Evolutionary conservation across 2,797 vertebrate genomes (phyloP).

Genomic region (Monodelphis domestica): DNA sequence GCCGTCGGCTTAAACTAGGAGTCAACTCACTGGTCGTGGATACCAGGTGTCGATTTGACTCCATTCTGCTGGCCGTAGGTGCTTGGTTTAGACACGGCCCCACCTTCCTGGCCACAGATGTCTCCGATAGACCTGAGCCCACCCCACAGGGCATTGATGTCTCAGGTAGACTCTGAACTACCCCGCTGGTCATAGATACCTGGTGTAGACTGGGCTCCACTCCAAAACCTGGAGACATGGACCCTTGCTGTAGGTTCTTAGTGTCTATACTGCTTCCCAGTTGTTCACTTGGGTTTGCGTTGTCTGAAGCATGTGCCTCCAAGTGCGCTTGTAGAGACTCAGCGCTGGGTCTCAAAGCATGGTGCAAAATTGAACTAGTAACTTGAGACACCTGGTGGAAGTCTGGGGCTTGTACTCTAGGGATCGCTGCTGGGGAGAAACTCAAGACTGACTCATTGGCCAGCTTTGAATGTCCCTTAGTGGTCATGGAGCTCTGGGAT

Average conservation of each 20-base stretch:
- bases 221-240: not conserved
- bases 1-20: not conserved
- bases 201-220: accelerated
- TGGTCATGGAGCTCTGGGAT: not conserved
- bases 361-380: not conserved
- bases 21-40: not conserved
- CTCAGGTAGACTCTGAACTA: not conserved
- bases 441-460: too few species aligned
- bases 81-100: not conserved
- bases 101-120: not conserved
- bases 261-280: not conserved
- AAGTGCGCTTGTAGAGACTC: not conserved
- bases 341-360: not conserved
- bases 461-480: not conserved
- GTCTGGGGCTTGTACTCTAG: not conserved
- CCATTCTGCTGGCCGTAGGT: accelerated
- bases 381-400: not conserved
- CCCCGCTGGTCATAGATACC: not conserved
- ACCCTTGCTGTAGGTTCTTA: not conserved
- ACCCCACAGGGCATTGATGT: not conserved
- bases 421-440: not conserved
- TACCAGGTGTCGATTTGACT: not conserved
- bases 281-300: not conserved
- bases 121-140: not conserved
- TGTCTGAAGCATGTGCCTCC: not conserved